A percentile compares a stretch with the other conserved stretches of the same genome.
These are phyloP conservation scores for Pantherophis guttatus DNA, from an alignment of 2,113 vertebrate species.

Conservation along the genomic window DNA sequence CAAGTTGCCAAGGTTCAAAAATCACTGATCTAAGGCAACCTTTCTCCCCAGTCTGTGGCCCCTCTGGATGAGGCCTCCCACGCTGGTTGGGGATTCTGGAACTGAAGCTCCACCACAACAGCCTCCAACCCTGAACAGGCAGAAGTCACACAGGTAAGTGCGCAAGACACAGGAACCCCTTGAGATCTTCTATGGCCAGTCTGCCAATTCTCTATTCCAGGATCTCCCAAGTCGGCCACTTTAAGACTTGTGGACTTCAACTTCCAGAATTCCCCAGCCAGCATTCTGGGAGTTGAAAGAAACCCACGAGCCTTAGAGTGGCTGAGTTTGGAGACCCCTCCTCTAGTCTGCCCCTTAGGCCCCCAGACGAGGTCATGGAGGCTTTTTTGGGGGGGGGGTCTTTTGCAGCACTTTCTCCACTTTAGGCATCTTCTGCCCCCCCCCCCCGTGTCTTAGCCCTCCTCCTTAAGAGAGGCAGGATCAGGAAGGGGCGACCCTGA, in stretches of 20 bases:
- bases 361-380: neutral
- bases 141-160: neutral
- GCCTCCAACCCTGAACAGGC: neutral
- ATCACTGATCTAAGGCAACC: neutral
- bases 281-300: too few species aligned
- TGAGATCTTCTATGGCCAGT: neutral
- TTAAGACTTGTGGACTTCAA: too few species aligned
- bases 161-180: neutral
- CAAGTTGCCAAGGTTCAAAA: neutral
- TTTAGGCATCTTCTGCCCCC: rapidly evolving
- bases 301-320: neutral
- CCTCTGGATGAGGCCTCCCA: neutral
- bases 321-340: too few species aligned
- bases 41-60: neutral
- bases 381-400: neutral
- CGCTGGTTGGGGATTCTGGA: neutral
- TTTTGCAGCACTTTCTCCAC: neutral
- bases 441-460: rapidly evolving
- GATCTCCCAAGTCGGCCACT: too few species aligned
- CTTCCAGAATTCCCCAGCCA: too few species aligned
- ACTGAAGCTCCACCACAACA: neutral
- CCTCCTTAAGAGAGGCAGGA: neutral
- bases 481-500: neutral
- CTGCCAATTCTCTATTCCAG: neutral
- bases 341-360: neutral